Base-by-base conservation (phyloP, 2,113 vertebrate genomes). In the Datnioides undecimradiatus region DNA sequence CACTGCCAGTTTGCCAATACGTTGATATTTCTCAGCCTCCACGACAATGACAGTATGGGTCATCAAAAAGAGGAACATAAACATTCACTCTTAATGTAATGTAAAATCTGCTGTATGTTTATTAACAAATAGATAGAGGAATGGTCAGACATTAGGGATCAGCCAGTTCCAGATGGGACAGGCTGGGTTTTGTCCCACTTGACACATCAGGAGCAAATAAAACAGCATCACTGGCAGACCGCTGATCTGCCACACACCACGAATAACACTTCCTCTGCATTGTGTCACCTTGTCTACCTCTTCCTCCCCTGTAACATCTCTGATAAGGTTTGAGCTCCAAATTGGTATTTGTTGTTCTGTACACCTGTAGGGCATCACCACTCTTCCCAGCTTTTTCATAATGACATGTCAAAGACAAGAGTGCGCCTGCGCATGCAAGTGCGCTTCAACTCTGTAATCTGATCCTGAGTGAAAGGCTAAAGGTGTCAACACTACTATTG, bases 401-500 rank as follows among this genome's bases (percentile, higher is more conserved):
- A 73, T 41, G 13, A 67, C 33, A 58, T 8, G 38, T 68, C 46
- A 65, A 48, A 73, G 57, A 48, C 0, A 3, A 16, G 12, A 34
- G 41, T 11, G 40, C 72, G 31, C 64, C 64, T 5, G 4, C 3
- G 17, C n/a, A 33, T 14, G 2, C 4, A 36, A 23, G 55, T 76
- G 16, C 34, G 54, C 52, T 41, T 58, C 43, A 31, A 43, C 54
- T 65, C 23, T 1, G 54, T 25, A 36, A 64, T 74, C 19, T 73
- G 73, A 65, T 59, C 64, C 51, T 21, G 11, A 48, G 33, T 14
- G 70, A 65, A 75, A 63, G 73, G 65, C 49, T 60, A 14, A 10
- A 68, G 57, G 27, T 84, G 75, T 88, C 80, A 80, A 80, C 71
- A 23, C 27, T 16, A n/a, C 25, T 25, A 46, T 13, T 60, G 34